Conservation (phyloP, 2,113 vertebrate species). For the Stomatorhinus ivindoensis region DNA sequence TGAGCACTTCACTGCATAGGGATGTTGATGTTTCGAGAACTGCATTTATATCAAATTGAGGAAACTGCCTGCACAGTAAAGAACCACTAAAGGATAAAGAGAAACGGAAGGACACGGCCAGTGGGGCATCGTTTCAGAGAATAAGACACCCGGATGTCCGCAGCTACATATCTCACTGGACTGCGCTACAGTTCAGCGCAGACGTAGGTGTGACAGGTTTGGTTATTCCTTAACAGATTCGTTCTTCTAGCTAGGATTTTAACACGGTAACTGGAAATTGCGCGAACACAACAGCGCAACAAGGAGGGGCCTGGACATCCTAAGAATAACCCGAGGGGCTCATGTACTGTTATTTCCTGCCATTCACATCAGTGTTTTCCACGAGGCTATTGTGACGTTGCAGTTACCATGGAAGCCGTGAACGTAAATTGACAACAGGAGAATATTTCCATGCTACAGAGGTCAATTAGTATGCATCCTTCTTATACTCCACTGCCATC, state of each 20-base stretch:
- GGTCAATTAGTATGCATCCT: neutral
- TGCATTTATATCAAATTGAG: neutral
- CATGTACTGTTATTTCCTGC: neutral
- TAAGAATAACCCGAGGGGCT: neutral
- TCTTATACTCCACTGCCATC: neutral
- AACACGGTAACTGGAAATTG: neutral
- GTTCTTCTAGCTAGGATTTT: neutral
- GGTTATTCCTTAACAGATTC: neutral
- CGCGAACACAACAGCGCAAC: neutral
- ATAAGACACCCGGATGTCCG: neutral
- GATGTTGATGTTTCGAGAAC: neutral
- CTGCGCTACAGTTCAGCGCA: neutral
- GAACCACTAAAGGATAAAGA: neutral
- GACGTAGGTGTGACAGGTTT: neutral
- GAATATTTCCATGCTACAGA: neutral
- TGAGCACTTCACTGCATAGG: neutral
- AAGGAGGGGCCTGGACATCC: neutral
- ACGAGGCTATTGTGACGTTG: neutral
- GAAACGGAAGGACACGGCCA: neutral
- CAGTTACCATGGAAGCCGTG: neutral
- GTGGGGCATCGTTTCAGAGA: neutral
- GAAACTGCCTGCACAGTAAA: neutral
- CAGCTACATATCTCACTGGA: neutral
- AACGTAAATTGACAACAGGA: neutral
- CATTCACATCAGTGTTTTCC: neutral